phyloP scores from a whole-genome alignment of 2,888 invertebrate species.

The Gibbula magus region DNA sequence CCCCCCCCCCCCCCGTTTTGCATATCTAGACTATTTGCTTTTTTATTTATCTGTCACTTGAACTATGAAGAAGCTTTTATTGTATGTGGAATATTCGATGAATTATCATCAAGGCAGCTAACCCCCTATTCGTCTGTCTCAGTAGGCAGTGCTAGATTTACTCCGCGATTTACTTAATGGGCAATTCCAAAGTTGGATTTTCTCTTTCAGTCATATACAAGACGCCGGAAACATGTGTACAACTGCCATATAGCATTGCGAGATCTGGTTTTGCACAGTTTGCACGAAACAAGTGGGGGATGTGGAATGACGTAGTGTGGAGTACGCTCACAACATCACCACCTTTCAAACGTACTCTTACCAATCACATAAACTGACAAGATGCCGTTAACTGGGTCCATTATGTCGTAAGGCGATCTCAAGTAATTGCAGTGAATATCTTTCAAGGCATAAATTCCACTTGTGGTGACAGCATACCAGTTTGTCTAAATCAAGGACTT shows the following conservation, averaged over 20 bases:
- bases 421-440: constrained; percentile 11
- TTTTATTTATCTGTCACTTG: too few species aligned
- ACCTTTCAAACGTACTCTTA: not conserved
- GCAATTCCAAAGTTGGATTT: not conserved
- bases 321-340: not conserved
- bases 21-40: too few species aligned
- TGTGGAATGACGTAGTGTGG: not conserved
- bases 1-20: too few species aligned
- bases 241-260: not conserved
- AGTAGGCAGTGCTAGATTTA: not conserved
- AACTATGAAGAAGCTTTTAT: too few species aligned
- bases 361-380: not conserved
- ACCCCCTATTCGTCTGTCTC: not conserved
- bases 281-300: not conserved
- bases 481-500: not conserved
- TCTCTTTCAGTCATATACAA: not conserved
- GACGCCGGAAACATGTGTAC: not conserved
- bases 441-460: not conserved
- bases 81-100: too few species aligned
- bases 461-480: not conserved
- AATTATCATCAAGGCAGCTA: not conserved
- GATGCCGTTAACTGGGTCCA: not conserved
- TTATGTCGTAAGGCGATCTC: constrained; percentile 13
- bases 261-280: too few species aligned
- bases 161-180: not conserved